Base-by-base conservation (phyloP, 2,113 vertebrate species). In the Rhabdornis inornatus region DNA sequence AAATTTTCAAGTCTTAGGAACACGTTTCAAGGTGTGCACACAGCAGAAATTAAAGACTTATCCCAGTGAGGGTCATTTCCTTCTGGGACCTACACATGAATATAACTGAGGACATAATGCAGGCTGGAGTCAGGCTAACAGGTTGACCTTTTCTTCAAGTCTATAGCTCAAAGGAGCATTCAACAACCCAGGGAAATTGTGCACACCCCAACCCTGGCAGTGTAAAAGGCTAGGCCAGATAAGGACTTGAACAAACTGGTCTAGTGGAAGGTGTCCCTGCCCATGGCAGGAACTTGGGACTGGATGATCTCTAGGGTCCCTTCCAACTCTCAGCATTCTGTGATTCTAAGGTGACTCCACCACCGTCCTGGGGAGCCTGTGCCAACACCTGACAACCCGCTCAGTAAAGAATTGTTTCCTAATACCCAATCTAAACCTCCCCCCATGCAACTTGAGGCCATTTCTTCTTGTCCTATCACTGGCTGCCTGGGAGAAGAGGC, bases 391-490 rank as follows among this genome's bases (percentile, higher is more conserved):
- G 13, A 82, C 20, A 75, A 18, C 16, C 13, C 20, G 40, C 24
- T 15, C 28, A 66, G 60, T 15, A 42, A 74, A 74, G 19, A 89
- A 66, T 2, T 22, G 15, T 6, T 66, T 45, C 23, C 9, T 12
- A 52, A 39, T 8, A n/a, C 7, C 33, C 53, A 52, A 18, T 15
- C 16, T 68, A 53, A 82, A 82, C 27, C 12, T 66, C 10, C 12
- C 22, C 7, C 1, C 3, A 13, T 0, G 0, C 15, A 50, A 44
- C 15, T 12, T 60, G 10, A 65, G 15, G 60, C 28, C 33, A n/a
- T 45, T 59, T 39, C 37, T 55, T 57, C 37, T 60, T 66, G 53
- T n/a, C 28, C 23, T 12, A 3, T 66, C 35, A 22, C 27, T 59
- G 28, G 33, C 1, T 24, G 49, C 55, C 25, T 25, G 8, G 13